Evolutionary conservation across 2,888 invertebrate species (phyloP), one percentile per base, ranked within the genome.

Genomic region (Beris chalybata): DNA sequence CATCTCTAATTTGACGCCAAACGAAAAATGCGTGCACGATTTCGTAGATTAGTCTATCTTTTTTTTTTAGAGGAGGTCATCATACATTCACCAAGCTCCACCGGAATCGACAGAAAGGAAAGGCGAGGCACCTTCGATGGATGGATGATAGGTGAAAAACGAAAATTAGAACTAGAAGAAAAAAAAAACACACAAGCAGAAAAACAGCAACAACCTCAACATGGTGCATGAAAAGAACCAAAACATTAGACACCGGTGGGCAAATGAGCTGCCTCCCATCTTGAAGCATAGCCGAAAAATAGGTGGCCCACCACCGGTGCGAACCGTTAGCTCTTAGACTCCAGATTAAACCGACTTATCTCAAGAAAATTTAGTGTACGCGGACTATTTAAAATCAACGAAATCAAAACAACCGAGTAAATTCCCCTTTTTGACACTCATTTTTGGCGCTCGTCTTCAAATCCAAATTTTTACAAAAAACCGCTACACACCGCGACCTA

Each of bases 21-120:
- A 56, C 53, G 61, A 58, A 55, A 56, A 66, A 63, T 66, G 66
- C 66, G 66, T 63, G 64, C 69, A 69, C 69, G 69, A 67, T 64
- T 69, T 65, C 58, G 61, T 59, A 44, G 44, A 67, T 61, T 50
- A 50, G 61, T 61, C 50, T 43, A 38, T 61, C 61, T 22, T 22
- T 22, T 22, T 22, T 22, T 22, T 22, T 22, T 22, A 22, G 38
- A 9, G 38, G 38, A 9, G 7, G 7, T 38, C 38, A 32, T 32
- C 32, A 7, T 38, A 38, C 5, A 9, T 38, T 38, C 38, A 3
- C 38, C 5, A 38, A 7, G 38, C 38, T 9, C 38, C 38, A 38
- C 5, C 5, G 9, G 5, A 38, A 38, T 38, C 38, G 38, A 38
- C 38, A 38, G 5, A 38, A 38, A 38, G 38, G 5, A 38, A 38